Percentiles rank a stretch among this genome's conserved stretches.
phyloP scores from a whole-genome alignment of 2,113 vertebrate genomes.

The Polypterus bichir region DNA sequence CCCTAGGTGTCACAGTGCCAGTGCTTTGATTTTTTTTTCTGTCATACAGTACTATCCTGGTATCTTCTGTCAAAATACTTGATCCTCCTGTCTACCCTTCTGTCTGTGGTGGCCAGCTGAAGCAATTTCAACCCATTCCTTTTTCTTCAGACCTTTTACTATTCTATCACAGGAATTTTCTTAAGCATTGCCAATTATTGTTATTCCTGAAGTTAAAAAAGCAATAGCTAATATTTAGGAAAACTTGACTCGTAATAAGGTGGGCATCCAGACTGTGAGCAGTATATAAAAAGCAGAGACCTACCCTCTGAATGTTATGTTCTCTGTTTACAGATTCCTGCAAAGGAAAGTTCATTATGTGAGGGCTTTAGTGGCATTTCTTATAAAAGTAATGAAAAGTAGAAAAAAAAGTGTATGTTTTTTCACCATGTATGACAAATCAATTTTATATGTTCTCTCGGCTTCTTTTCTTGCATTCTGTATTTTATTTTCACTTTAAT shows the following conservation, averaged over 20 bases:
- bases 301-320: not conserved
- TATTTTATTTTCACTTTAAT: conserved; percentile 55
- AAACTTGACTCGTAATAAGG: not conserved
- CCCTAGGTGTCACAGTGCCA: too few species aligned
- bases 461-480: conserved; percentile 31
- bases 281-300: not conserved
- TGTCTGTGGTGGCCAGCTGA: too few species aligned
- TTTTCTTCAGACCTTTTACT: too few species aligned
- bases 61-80: too few species aligned
- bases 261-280: not conserved
- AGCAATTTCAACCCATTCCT: too few species aligned
- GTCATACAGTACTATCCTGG: too few species aligned
- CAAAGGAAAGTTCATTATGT: not conserved
- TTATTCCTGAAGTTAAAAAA: too few species aligned
- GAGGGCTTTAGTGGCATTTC: not conserved
- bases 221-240: too few species aligned
- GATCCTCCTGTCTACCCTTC: too few species aligned
- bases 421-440: not conserved
- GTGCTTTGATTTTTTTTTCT: too few species aligned
- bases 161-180: too few species aligned
- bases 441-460: conserved; percentile 4
- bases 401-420: not conserved
- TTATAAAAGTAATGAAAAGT: not conserved
- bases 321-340: not conserved
- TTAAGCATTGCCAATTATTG: too few species aligned